Percentiles rank a stretch among this genome's conserved stretches.
Conservation (phyloP, 2,888 invertebrate species). For the Achlya flavicornis region DNA sequence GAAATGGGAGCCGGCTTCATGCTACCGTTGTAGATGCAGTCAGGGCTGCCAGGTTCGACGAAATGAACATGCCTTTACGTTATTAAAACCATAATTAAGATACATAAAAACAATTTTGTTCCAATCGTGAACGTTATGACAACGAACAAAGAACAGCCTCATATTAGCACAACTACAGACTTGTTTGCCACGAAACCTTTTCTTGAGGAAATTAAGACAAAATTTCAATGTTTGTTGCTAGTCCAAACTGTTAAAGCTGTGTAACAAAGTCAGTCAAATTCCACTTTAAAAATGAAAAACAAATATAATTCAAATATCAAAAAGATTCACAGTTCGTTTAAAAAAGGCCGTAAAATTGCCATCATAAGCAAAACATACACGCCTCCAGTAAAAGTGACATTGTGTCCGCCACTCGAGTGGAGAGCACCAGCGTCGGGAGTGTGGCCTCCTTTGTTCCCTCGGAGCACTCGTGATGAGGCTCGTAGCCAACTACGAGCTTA, state of each 20-base stretch:
- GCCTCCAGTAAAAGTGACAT: background rate
- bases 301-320: too few species aligned
- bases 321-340: background rate
- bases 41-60: background rate
- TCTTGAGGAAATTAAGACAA: too few species aligned
- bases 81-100: background rate
- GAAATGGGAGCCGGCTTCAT: conserved; percentile 1
- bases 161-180: too few species aligned
- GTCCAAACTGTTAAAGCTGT: too few species aligned
- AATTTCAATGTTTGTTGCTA: too few species aligned
- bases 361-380: conserved; percentile 5
- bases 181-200: too few species aligned
- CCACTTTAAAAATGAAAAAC: too few species aligned
- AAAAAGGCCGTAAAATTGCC: background rate
- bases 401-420: background rate
- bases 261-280: too few species aligned
- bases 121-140: too few species aligned
- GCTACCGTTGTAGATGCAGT: background rate
- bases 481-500: background rate
- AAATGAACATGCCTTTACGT: background rate
- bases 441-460: background rate
- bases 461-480: background rate
- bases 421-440: background rate
- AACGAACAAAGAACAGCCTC: too few species aligned
- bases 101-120: too few species aligned